Conservation (phyloP, 1,140 invertebrate species). For the Macrobrachium nipponense region DNA sequence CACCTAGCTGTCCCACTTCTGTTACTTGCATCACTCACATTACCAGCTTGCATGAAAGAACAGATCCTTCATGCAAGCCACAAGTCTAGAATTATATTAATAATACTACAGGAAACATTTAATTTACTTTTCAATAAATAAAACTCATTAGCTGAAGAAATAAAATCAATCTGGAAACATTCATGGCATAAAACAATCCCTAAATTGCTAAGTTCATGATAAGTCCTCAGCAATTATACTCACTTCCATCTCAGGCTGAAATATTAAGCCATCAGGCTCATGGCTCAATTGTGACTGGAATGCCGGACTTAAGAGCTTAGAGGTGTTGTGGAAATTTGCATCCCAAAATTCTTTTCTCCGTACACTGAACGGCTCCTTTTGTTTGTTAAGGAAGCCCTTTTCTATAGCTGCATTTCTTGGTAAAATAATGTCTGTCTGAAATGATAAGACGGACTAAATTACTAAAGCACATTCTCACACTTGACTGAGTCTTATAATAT, state of each 20-base stretch:
- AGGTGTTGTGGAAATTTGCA: slow-evolving; percentile 73
- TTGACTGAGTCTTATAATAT: background rate
- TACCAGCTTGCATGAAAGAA: too few species aligned
- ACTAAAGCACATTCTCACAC: background rate
- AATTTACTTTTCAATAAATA: too few species aligned
- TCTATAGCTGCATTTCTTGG: slow-evolving; percentile 81
- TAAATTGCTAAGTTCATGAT: too few species aligned
- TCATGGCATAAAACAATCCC: background rate
- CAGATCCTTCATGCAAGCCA: too few species aligned
- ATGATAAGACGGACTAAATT: background rate
- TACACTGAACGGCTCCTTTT: slow-evolving; percentile 87
- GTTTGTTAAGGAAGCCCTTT: slow-evolving; percentile 80
- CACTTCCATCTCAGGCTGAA: slow-evolving; percentile 89
- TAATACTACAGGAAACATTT: too few species aligned
- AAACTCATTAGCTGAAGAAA: too few species aligned
- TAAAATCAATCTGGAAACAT: background rate
- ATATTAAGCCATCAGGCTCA: slow-evolving; percentile 98
- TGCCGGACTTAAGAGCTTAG: slow-evolving; percentile 84
- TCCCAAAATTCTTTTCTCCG: slow-evolving; percentile 92
- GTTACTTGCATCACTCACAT: too few species aligned
- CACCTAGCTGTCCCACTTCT: too few species aligned
- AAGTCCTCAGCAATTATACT: slow-evolving; percentile 33
- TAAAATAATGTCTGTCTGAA: slow-evolving; percentile 75
- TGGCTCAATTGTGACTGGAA: slow-evolving; percentile 88
- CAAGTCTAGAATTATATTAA: too few species aligned